Evolutionary conservation across 2,797 vertebrate species (phyloP).

Genomic region (Ctenopoma multispine): DNA sequence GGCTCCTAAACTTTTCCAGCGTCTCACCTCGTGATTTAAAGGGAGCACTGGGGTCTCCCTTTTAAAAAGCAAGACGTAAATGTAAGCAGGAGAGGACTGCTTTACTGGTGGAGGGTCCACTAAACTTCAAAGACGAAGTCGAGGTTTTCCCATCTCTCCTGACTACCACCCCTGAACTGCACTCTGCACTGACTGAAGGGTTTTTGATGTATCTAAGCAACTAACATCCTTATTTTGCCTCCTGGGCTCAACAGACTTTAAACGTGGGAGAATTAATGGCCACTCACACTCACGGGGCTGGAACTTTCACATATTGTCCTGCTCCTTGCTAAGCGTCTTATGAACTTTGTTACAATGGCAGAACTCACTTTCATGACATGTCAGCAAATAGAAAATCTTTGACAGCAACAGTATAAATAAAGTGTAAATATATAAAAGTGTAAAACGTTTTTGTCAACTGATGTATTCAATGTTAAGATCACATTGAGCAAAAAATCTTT

Average conservation of each 20-base stretch:
- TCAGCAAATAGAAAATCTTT: background rate
- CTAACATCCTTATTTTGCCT: constrained; percentile 38
- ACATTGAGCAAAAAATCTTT: too few relatives aligned
- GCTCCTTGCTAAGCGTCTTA: background rate
- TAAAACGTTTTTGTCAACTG: too few relatives aligned
- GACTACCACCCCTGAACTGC: constrained; percentile 21
- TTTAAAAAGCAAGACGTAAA: constrained; percentile 27
- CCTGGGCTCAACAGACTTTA: constrained; percentile 49
- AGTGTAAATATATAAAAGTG: too few relatives aligned
- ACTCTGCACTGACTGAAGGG: constrained; percentile 2
- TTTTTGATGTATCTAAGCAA: constrained; percentile 50
- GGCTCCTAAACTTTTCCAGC: constrained; percentile 23
- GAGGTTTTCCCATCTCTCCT: constrained; percentile 14
- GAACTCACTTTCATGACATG: background rate
- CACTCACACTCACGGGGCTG: background rate
- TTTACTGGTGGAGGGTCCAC: constrained; percentile 25
- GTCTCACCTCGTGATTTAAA: constrained; percentile 30
- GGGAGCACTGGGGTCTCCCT: background rate
- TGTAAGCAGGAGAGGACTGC: constrained; percentile 24
- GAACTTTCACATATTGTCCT: background rate
- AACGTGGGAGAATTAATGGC: constrained; percentile 34
- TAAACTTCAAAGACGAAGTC: constrained; percentile 57
- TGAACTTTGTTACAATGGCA: background rate
- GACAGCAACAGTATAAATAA: background rate
- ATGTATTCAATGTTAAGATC: too few relatives aligned